A percentile compares a stretch with the other conserved stretches of the same genome.
Conservation (phyloP, 2,888 invertebrate species). For the Harpalus rubripes region DNA sequence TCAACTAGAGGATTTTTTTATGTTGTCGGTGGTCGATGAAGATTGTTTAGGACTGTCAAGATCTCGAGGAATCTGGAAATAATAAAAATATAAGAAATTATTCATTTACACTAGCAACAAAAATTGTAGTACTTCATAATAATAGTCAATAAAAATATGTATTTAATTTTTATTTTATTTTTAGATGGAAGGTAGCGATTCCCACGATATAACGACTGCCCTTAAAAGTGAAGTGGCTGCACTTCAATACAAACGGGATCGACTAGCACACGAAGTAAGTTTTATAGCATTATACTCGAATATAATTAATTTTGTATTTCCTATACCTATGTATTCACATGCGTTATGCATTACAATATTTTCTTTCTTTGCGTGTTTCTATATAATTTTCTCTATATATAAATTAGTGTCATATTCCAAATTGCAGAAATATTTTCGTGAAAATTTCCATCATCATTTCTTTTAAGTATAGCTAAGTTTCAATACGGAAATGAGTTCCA, state of each 20-base stretch:
- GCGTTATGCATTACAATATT: too few species aligned
- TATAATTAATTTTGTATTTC: not conserved
- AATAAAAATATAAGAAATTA: too few species aligned
- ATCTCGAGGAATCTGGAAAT: too few species aligned
- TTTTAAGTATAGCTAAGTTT: not conserved
- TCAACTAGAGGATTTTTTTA: too few species aligned
- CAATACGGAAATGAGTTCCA: not conserved
- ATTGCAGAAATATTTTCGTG: not conserved
- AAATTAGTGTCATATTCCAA: constrained; percentile 5
- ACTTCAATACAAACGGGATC: constrained; percentile 90
- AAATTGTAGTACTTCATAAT: too few species aligned
- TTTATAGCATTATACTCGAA: constrained; percentile 70
- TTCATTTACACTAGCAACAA: too few species aligned
- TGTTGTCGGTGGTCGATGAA: too few species aligned
- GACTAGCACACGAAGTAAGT: constrained; percentile 86
- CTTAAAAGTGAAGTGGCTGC: constrained; percentile 91
- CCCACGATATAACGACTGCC: constrained; percentile 86
- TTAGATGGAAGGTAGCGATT: constrained; percentile 81
- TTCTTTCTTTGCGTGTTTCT: constrained; percentile 1
- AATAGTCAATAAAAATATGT: not conserved
- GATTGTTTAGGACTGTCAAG: too few species aligned
- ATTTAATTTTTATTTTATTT: constrained; percentile 57
- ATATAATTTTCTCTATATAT: not conserved
- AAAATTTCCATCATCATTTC: not conserved
- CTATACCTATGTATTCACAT: too few species aligned